Evolutionary conservation across 2,888 invertebrate genomes (phyloP).

Genomic region (Eucera pruinosa): DNA sequence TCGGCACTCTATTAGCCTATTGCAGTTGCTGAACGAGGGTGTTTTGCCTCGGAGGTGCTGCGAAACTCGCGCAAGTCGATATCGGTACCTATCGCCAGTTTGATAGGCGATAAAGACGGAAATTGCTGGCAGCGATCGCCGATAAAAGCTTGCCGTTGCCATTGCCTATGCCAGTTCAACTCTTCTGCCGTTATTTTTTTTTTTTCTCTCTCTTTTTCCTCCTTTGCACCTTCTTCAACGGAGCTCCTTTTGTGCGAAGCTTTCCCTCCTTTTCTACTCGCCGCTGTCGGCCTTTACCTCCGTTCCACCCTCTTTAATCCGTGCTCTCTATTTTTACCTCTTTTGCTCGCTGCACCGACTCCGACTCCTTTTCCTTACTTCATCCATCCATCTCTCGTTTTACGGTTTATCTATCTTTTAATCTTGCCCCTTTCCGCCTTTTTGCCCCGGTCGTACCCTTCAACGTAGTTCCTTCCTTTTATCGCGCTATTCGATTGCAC

Average conservation of each 20-base stretch:
- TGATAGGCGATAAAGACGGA: conserved; percentile 77
- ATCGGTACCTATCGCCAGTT: conserved; percentile 69
- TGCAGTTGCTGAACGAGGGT: conserved; percentile 15
- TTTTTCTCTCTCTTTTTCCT: neutral
- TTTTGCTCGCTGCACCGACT: neutral
- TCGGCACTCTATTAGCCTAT: conserved; percentile 23
- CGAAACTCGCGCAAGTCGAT: conserved; percentile 58
- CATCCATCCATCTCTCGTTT: conserved; percentile 35
- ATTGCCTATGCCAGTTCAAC: conserved; percentile 47
- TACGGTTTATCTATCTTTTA: conserved; percentile 40
- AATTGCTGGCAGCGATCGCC: conserved; percentile 76
- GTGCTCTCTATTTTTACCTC: conserved; percentile 6
- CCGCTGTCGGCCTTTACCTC: neutral
- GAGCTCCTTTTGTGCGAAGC: conserved; percentile 6
- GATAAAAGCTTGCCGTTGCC: conserved; percentile 70
- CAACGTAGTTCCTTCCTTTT: conserved; percentile 33
- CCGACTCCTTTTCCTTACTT: neutral
- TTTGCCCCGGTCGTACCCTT: neutral
- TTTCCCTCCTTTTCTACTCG: neutral
- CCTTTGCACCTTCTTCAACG: neutral
- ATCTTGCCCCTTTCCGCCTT: conserved; percentile 9
- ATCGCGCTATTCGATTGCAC: conserved; percentile 47
- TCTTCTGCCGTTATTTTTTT: conserved; percentile 12
- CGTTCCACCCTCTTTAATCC: neutral
- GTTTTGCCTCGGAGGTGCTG: conserved; percentile 17